These are phyloP conservation scores for Syndactyla subalaris DNA, from an alignment of 2,797 vertebrate species.

Conservation along the genomic window DNA sequence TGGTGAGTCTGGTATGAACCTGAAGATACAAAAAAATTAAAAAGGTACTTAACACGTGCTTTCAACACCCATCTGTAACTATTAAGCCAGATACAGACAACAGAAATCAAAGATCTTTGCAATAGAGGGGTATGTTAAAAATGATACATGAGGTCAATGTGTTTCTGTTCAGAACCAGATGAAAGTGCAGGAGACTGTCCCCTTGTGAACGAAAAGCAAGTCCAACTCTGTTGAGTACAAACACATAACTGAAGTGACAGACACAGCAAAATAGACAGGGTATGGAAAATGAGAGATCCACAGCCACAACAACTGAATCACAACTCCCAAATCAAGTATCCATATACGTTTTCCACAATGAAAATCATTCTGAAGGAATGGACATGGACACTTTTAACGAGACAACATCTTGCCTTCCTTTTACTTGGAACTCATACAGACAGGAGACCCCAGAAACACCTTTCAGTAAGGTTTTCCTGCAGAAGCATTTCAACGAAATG, in stretches of 20 bases:
- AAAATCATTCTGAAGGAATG: background rate
- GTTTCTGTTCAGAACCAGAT: background rate
- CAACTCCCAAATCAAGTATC: background rate
- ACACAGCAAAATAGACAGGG: background rate
- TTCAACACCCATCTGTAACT: background rate
- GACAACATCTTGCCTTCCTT: background rate
- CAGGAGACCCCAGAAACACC: background rate
- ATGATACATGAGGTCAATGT: background rate
- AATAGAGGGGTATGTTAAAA: background rate
- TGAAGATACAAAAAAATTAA: background rate
- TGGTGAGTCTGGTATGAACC: background rate
- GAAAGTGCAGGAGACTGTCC: background rate
- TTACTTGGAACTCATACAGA: background rate
- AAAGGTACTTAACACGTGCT: background rate
- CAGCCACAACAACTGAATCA: background rate
- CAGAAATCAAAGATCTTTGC: background rate
- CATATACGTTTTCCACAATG: background rate
- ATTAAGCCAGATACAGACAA: background rate
- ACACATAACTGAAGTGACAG: background rate
- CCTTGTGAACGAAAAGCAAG: background rate
- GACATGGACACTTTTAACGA: background rate
- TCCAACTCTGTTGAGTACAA: background rate
- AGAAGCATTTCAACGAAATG: background rate
- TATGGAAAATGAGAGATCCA: fast-evolving
- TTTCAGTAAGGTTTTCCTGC: background rate